Evolutionary conservation across 35 echinoderm and acorn worm genomes (phyloP).

Genomic region (Heliocidaris erythrogramma): DNA sequence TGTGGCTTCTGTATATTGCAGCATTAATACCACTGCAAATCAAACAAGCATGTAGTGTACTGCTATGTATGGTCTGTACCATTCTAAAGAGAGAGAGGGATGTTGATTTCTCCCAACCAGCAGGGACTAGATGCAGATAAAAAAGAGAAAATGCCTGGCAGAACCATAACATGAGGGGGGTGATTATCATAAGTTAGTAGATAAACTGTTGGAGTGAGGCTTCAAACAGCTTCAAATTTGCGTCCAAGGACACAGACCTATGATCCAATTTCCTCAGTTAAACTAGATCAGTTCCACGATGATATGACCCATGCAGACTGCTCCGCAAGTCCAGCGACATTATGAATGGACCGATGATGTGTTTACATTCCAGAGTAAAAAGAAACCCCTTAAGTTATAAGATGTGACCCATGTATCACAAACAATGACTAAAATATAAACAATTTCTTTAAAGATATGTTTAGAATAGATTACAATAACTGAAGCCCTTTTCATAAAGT

Average conservation of each 20-base stretch:
- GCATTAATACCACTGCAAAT: no score
- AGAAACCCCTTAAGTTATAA: neutral
- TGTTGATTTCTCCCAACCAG: neutral
- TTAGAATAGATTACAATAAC: no score
- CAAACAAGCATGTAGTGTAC: neutral
- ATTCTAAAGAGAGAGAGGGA: neutral
- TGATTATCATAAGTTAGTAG: neutral
- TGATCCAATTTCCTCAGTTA: slow-evolving; percentile 1
- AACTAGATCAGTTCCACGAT: neutral
- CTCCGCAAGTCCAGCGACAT: neutral
- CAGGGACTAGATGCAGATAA: neutral
- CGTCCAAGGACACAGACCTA: neutral
- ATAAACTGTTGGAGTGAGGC: neutral
- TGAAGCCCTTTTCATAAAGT: no score
- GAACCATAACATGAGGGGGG: neutral
- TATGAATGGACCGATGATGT: neutral
- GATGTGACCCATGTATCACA: no score
- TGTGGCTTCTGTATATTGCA: no score
- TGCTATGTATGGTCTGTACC: neutral
- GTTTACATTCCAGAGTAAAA: no score
- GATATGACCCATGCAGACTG: neutral
- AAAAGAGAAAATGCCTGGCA: neutral
- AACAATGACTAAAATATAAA: no score
- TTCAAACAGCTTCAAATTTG: neutral
- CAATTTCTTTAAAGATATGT: no score